phyloP scores from a whole-genome alignment of 2,797 vertebrate species.

The Notamacropus eugenii region DNA sequence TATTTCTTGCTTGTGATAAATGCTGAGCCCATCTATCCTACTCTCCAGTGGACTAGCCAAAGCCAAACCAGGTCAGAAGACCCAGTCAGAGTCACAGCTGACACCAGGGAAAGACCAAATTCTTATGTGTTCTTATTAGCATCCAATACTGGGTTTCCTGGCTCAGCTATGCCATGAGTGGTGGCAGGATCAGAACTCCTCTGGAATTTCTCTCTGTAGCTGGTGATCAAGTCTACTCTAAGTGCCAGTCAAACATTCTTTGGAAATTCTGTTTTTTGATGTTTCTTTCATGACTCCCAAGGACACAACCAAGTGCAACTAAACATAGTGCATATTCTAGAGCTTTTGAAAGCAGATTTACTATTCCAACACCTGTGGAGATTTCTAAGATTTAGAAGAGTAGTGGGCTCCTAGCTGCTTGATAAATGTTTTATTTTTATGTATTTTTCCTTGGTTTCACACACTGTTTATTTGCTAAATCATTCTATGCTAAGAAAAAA shows the following conservation, averaged over 20 bases:
- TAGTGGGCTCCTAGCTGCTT: not conserved
- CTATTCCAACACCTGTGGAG: not conserved
- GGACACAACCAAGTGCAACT: not conserved
- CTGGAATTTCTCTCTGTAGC: not conserved
- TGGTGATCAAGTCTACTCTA: not conserved
- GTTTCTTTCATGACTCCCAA: not conserved
- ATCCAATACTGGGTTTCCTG: not conserved
- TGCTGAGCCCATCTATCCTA: not conserved
- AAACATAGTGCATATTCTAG: not conserved
- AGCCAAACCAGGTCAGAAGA: not conserved
- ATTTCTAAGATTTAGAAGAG: not conserved
- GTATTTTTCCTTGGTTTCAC: not conserved
- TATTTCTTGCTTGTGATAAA: not conserved
- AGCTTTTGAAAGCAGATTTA: not conserved
- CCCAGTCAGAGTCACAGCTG: not conserved
- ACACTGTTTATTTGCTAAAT: not conserved
- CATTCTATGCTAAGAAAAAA: not conserved
- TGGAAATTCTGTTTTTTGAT: not conserved
- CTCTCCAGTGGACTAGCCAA: not conserved
- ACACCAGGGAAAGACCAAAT: not conserved
- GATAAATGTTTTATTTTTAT: not conserved
- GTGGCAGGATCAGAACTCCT: not conserved
- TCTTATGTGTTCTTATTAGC: not conserved
- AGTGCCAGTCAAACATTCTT: not conserved
- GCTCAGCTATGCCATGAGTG: not conserved